Evolutionary conservation across 1,140 invertebrate genomes (phyloP).

Genomic region (Neuroterus valhalla): DNA sequence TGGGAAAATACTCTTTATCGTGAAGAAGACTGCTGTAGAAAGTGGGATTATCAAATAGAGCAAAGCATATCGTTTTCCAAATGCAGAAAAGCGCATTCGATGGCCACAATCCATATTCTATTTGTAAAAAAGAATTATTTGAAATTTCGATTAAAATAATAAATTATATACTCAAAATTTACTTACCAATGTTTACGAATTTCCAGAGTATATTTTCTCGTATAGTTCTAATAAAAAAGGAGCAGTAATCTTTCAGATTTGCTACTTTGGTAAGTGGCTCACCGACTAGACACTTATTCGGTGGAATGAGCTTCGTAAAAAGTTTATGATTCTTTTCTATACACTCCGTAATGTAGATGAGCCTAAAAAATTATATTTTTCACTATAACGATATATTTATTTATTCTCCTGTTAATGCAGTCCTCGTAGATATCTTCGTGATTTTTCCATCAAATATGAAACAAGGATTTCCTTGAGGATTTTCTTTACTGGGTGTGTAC

Average conservation of each 20-base stretch:
- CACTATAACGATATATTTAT: background rate
- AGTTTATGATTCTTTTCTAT: background rate
- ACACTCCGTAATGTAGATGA: background rate
- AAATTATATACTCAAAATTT: background rate
- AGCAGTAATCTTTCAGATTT: background rate
- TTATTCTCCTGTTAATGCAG: no score
- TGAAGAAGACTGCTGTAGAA: conserved; percentile 1
- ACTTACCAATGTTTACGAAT: conserved; percentile 11
- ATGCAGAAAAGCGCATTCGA: background rate
- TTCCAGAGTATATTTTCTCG: background rate
- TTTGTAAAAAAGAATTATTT: background rate
- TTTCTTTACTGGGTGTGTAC: no score
- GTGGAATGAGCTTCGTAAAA: background rate
- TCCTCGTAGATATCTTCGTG: no score
- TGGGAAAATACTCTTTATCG: conserved; percentile 6
- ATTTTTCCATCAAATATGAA: no score
- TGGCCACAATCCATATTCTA: conserved; percentile 18
- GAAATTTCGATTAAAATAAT: background rate
- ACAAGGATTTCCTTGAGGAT: no score
- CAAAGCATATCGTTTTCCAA: conserved; percentile 17
- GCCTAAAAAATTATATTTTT: background rate
- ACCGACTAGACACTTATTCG: background rate
- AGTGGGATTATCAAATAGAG: conserved; percentile 5
- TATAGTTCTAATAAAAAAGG: no score
- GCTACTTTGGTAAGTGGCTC: background rate